Conservation (phyloP, 1,140 invertebrate genomes). For the Vanessa atalanta region DNA sequence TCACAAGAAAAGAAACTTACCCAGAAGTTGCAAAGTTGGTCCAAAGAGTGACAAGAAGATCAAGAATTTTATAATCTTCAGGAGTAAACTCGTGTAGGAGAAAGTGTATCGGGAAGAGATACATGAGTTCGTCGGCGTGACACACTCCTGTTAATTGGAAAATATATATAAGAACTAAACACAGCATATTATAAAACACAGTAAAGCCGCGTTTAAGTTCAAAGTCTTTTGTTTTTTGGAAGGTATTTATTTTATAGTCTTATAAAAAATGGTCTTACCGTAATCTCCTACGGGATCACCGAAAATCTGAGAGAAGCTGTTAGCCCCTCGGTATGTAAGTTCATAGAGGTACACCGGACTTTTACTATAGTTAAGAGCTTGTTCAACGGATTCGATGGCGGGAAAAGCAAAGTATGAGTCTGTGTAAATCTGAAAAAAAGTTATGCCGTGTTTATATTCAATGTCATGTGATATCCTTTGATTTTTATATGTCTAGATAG, state of each 20-base stretch:
- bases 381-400: constrained; percentile 81
- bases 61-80: constrained; percentile 53
- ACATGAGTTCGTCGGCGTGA: constrained; percentile 88
- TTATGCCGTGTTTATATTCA: neutral
- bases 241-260: neutral
- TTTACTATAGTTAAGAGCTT: constrained; percentile 72
- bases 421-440: constrained; percentile 83
- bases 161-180: neutral
- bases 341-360: constrained; percentile 84
- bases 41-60: constrained; percentile 59
- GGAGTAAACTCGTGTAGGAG: constrained; percentile 47
- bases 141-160: constrained; percentile 80
- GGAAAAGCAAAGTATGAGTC: constrained; percentile 85
- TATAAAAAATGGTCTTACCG: constrained; percentile 60
- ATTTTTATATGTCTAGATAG: too few species aligned
- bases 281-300: constrained; percentile 83
- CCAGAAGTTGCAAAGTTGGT: constrained; percentile 69
- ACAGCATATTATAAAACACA: too few species aligned
- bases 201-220: too few species aligned
- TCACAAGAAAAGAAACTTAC: constrained; percentile 42
- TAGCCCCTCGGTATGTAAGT: constrained; percentile 83
- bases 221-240: too few species aligned
- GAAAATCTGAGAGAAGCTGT: constrained; percentile 86
- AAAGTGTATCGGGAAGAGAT: constrained; percentile 85
- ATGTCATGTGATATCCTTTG: too few species aligned